phyloP scores from a whole-genome alignment of 1,140 invertebrate species.

The Colletes latitarsis region DNA sequence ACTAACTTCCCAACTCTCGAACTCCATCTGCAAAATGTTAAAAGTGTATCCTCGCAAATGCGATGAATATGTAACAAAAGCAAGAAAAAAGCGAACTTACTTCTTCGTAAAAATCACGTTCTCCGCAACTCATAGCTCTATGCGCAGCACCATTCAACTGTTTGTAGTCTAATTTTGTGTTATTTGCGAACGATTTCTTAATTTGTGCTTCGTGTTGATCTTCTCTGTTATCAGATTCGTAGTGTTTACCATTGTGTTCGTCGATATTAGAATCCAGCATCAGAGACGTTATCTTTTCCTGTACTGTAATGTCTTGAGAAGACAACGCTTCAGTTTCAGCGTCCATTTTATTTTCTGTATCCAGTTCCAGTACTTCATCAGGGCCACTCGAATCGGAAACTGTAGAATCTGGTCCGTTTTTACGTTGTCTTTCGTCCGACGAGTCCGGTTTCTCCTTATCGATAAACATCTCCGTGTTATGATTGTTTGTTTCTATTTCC shows the following conservation, averaged over 20 bases:
- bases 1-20: slow-evolving; percentile 76
- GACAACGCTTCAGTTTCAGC: background rate
- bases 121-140: slow-evolving; percentile 75
- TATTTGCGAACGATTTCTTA: slow-evolving; percentile 35
- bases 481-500: slow-evolving; percentile 36
- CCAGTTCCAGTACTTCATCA: slow-evolving; percentile 14
- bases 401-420: slow-evolving; percentile 16
- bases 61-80: background rate
- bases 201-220: slow-evolving; percentile 4
- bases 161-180: slow-evolving; percentile 67
- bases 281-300: background rate
- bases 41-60: background rate
- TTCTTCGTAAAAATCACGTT: slow-evolving; percentile 75
- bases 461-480: slow-evolving; percentile 24
- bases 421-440: slow-evolving; percentile 46
- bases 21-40: slow-evolving; percentile 70
- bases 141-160: slow-evolving; percentile 76
- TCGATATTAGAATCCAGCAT: slow-evolving; percentile 1
- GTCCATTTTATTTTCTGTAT: slow-evolving; percentile 23
- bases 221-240: slow-evolving; percentile 29
- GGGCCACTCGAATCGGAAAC: slow-evolving; percentile 13
- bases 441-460: slow-evolving; percentile 48
- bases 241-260: slow-evolving; percentile 35
- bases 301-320: slow-evolving; percentile 1
- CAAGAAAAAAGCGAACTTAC: slow-evolving; percentile 43